Evolutionary conservation across 2,113 vertebrate genomes (phyloP), one percentile per base, ranked within the genome.

Genomic region (Hystrix cristata): DNA sequence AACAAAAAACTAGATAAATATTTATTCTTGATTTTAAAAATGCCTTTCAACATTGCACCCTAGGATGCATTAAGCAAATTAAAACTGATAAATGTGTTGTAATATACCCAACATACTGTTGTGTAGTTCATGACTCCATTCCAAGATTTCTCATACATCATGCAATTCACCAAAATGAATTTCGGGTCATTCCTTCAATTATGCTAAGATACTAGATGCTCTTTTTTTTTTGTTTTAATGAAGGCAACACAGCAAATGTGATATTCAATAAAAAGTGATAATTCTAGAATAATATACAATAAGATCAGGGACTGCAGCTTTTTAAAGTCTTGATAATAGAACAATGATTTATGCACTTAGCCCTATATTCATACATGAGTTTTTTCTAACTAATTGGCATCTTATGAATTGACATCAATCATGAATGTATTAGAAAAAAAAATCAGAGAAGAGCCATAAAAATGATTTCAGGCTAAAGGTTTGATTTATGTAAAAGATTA

Each of bases 381-480:
- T 85, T 60, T 95, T 94, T 15, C 5, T 89, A 43, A 38, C 11
- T 72, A 91, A 43, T 51, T 59, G 51, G 3, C 38, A 84, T 94
- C 83, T 85, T 90, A 55, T 81, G 48, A 94, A 91, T 62, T 79
- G 27, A 6, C 23, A 74, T 72, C 43, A 55, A 21, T 94, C 55
- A 53, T 88, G 27, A 43, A 93, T 38, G 16, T 79, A 65, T 90
- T 87, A 67, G 51, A 94, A 60, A 65, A 3, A 38, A 90, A 95
- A 87, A 64, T 95, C 65, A 87, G 62, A 87, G 62, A 94, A 89
- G 15, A 92, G 6, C 31, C 85, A 78, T 62, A 72, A 46, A 71
- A 85, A 83, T 79, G 1, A 91, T 76, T 78, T 46, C 71, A 78
- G 11, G 15, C 5, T 87, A 82, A 67, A 53, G 31, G 34, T 21